Conservation (phyloP, 2,888 invertebrate genomes). For the Steinernema carpocapsae region DNA sequence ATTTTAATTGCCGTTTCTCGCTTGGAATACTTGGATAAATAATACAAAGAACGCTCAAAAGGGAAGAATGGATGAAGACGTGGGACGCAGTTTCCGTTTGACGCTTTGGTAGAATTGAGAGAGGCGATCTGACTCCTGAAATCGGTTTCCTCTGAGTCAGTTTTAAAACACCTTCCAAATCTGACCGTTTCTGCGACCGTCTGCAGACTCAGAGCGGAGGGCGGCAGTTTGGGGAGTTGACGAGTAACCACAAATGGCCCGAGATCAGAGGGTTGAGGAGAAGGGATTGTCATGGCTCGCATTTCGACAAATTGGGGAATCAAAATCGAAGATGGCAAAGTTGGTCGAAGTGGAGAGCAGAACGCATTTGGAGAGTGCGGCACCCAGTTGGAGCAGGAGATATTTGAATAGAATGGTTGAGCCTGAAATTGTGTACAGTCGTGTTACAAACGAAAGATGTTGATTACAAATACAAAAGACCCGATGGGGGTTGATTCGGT, state of each 20-base stretch:
- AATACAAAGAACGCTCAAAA: not conserved
- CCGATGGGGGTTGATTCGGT: not conserved
- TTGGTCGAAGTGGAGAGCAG: not conserved
- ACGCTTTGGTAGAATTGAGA: conserved; percentile 19
- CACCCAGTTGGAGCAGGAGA: not conserved
- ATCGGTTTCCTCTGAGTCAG: not conserved
- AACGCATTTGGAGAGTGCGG: not conserved
- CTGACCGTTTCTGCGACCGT: not conserved
- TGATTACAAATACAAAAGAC: not conserved
- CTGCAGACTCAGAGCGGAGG: not conserved
- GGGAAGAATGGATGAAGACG: conserved; percentile 1
- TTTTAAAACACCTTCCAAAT: not conserved
- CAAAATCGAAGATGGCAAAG: not conserved
- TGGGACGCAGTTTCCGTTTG: conserved; percentile 22
- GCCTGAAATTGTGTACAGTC: not conserved
- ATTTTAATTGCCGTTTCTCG: not conserved
- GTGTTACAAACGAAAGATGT: not conserved
- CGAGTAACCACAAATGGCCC: not conserved
- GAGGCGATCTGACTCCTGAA: conserved; percentile 28
- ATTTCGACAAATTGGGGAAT: conserved; percentile 27
- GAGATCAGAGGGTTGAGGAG: not conserved
- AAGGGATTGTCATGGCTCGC: not conserved
- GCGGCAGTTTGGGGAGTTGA: not conserved
- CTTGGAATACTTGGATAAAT: too few relatives aligned
- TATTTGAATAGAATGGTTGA: not conserved